A percentile compares a stretch with the other conserved stretches of the same genome.
These are phyloP conservation scores for Hermaeophaga mercurialis DNA, from an alignment of 2,888 invertebrate species.

Conservation along the genomic window DNA sequence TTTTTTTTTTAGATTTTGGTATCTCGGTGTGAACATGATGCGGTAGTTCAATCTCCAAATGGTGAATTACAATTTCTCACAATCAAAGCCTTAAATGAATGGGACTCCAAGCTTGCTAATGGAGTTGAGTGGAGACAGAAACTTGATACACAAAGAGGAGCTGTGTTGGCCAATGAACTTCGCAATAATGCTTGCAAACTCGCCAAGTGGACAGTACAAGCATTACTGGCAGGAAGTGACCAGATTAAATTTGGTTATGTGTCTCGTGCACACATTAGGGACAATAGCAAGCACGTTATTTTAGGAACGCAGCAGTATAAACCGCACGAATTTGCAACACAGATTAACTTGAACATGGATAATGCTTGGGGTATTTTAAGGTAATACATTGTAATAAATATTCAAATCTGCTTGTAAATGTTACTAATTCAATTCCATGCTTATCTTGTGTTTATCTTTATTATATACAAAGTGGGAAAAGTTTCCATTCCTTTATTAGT, in stretches of 20 bases:
- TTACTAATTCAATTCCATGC: too few species aligned
- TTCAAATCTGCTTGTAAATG: neutral
- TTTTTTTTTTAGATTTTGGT: conserved; percentile 63
- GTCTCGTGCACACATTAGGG: conserved; percentile 90
- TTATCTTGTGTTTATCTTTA: too few species aligned
- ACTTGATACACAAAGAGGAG: conserved; percentile 95
- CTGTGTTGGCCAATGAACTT: conserved; percentile 96
- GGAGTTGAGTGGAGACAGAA: conserved; percentile 99
- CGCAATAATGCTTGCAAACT: conserved; percentile 99
- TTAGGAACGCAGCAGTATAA: conserved; percentile 97
- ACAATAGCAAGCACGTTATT: conserved; percentile 95
- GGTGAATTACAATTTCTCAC: conserved; percentile 91
- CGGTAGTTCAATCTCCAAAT: conserved; percentile 84
- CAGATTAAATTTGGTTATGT: conserved; percentile 96
- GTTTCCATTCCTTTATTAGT: too few species aligned
- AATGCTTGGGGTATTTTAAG: conserved; percentile 99
- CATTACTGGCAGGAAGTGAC: conserved; percentile 92
- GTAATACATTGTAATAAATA: too few species aligned
- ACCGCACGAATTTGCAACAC: conserved; percentile 97
- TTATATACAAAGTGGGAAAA: too few species aligned
- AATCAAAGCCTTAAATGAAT: conserved; percentile 98
- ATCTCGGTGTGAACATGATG: conserved; percentile 96
- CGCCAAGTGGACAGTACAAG: conserved; percentile 98
- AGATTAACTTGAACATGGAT: conserved; percentile 99
- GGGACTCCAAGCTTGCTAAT: conserved; percentile 95